Conservation (phyloP, 2,888 invertebrate genomes). For the Rhimphoctona megacephalus region DNA sequence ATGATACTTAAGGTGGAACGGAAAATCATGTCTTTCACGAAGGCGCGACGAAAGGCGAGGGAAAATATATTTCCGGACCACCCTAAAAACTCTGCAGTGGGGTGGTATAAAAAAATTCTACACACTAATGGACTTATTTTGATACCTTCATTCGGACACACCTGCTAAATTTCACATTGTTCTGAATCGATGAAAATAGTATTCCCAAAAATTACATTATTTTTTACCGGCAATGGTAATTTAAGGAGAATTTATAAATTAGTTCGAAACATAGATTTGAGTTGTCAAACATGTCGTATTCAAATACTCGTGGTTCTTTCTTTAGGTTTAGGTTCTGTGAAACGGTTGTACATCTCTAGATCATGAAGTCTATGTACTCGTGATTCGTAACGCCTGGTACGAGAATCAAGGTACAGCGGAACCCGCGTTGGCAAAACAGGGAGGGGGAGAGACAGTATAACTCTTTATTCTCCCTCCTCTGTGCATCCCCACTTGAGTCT, state of each 20-base stretch:
- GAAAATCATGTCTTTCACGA: conserved; percentile 36
- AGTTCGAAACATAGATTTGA: neutral
- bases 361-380: conserved; percentile 53
- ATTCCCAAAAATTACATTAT: neutral
- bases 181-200: neutral
- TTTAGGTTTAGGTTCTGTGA: conserved; percentile 52
- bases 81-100: neutral
- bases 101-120: neutral
- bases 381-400: conserved; percentile 52
- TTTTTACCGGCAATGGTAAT: neutral
- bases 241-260: neutral
- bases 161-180: neutral
- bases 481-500: conserved; percentile 25
- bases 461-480: conserved; percentile 48
- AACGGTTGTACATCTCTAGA: conserved; percentile 48
- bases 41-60: conserved; percentile 43
- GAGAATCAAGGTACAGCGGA: conserved; percentile 38
- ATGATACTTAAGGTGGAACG: conserved; percentile 38
- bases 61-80: conserved; percentile 43
- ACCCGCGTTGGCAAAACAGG: conserved; percentile 6
- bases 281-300: neutral
- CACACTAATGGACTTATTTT: neutral
- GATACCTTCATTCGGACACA: neutral
- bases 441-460: conserved; percentile 54
- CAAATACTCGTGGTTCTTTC: neutral